These are phyloP conservation scores for Amphilophus citrinellus DNA, from an alignment of 2,113 vertebrate species.

Conservation along the genomic window DNA sequence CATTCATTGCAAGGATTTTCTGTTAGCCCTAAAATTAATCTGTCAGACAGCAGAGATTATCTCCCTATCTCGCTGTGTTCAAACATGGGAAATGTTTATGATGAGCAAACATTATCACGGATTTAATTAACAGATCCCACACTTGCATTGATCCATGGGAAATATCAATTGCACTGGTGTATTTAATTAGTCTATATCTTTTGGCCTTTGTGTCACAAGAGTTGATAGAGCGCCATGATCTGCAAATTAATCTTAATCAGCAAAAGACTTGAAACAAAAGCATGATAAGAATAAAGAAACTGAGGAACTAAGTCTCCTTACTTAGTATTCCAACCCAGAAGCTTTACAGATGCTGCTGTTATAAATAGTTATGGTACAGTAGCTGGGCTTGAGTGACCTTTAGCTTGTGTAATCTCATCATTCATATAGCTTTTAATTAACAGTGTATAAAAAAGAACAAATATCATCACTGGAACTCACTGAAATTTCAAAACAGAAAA, in stretches of 20 bases:
- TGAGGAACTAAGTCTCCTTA: slow-evolving; percentile 29
- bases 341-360: slow-evolving; percentile 17
- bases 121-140: slow-evolving; percentile 79
- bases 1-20: slow-evolving; percentile 37
- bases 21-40: slow-evolving; percentile 65
- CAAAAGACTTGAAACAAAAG: slow-evolving; percentile 75
- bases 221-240: slow-evolving; percentile 70
- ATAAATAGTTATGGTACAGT: slow-evolving; percentile 23
- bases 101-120: slow-evolving; percentile 81
- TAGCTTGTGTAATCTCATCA: slow-evolving; percentile 1
- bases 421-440: slow-evolving; percentile 31
- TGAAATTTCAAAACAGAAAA: background rate
- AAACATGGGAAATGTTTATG: slow-evolving; percentile 77
- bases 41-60: slow-evolving; percentile 73
- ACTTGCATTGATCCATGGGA: slow-evolving; percentile 76
- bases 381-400: slow-evolving; percentile 18
- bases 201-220: slow-evolving; percentile 75
- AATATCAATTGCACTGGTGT: slow-evolving; percentile 76
- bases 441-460: slow-evolving; percentile 5
- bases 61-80: slow-evolving; percentile 63
- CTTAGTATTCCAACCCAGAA: slow-evolving; percentile 34
- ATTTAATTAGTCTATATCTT: slow-evolving; percentile 81
- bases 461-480: background rate
- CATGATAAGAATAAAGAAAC: slow-evolving; percentile 67
- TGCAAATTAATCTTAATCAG: slow-evolving; percentile 80